Evolutionary conservation across 2,797 vertebrate species (phyloP).

Genomic region (Catharus ustulatus): DNA sequence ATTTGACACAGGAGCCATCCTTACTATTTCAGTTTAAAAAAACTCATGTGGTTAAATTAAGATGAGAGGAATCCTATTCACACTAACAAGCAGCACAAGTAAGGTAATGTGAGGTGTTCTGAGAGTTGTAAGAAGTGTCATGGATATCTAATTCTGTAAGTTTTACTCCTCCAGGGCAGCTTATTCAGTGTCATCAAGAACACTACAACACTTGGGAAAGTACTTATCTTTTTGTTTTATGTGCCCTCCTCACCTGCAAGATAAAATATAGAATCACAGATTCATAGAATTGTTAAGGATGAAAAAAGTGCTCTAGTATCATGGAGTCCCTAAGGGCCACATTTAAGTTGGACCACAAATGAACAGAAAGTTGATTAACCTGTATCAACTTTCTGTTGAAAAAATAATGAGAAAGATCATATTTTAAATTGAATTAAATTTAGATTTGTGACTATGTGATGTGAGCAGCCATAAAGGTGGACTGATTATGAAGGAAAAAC

Average conservation of each 20-base stretch:
- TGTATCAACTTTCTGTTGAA: not conserved
- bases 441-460: not conserved
- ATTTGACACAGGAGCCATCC: not conserved
- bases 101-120: fast-evolving
- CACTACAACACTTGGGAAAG: not conserved
- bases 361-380: not conserved
- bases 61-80: not conserved
- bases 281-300: not conserved
- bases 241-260: not conserved
- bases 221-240: not conserved
- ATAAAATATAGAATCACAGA: not conserved
- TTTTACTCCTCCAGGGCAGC: not conserved
- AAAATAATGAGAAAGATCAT: not conserved
- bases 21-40: not conserved
- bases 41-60: not conserved
- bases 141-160: not conserved
- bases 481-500: not conserved
- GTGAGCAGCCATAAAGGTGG: not conserved
- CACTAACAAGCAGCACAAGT: not conserved
- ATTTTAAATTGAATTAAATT: not conserved
- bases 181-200: not conserved
- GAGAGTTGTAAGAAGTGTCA: not conserved
- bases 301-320: not conserved
- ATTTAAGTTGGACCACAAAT: not conserved
- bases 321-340: not conserved